phyloP scores from a whole-genome alignment of 2,113 vertebrate species.

The Istiophorus platypterus region DNA sequence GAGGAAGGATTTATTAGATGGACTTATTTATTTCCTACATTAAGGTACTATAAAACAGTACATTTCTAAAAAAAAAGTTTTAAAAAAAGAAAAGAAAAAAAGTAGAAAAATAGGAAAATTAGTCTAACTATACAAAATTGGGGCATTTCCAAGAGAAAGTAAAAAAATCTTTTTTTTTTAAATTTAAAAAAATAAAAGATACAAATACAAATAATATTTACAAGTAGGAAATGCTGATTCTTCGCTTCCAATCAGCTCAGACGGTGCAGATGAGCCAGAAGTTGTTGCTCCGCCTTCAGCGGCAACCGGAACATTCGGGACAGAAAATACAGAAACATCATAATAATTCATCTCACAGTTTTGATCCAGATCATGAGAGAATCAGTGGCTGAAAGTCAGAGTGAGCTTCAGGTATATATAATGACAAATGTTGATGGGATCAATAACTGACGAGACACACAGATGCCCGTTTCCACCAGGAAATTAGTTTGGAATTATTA shows the following conservation, averaged over 20 bases:
- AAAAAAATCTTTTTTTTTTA: no score
- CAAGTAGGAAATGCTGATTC: constrained; percentile 58
- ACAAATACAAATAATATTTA: constrained; percentile 62
- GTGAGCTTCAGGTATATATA: neutral
- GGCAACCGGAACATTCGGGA: constrained; percentile 10
- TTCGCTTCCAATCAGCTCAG: constrained; percentile 37
- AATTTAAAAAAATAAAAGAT: constrained; percentile 29
- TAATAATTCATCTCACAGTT: neutral
- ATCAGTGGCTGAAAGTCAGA: neutral
- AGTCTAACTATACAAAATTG: constrained; percentile 70
- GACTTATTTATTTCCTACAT: constrained; percentile 77
- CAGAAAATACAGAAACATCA: constrained; percentile 9
- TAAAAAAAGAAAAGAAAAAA: constrained; percentile 63
- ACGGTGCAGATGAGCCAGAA: constrained; percentile 20
- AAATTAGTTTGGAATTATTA: no score
- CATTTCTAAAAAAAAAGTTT: constrained; percentile 74
- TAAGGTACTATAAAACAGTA: constrained; percentile 87
- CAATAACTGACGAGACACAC: neutral
- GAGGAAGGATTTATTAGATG: constrained; percentile 28
- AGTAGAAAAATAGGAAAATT: constrained; percentile 73
- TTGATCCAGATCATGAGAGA: neutral
- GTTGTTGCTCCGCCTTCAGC: neutral
- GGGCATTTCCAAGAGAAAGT: constrained; percentile 52
- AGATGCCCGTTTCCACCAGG: neutral
- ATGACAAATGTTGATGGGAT: constrained; percentile 1